A percentile compares a stretch with the other conserved stretches of the same genome.
phyloP scores from a whole-genome alignment of 2,888 invertebrate species.

The Caenorhabditis uteleia region DNA sequence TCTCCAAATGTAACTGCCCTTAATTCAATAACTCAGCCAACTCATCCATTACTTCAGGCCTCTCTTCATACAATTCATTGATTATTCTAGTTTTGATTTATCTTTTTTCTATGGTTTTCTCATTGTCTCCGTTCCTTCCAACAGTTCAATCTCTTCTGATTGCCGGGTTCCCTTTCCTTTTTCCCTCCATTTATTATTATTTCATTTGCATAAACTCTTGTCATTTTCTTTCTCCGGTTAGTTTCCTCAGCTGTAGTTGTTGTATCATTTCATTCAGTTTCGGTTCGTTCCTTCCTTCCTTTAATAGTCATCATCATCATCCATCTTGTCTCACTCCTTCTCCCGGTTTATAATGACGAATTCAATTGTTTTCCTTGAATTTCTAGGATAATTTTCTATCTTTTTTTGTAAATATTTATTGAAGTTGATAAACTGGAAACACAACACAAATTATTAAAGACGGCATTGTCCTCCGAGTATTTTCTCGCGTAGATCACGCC shows the following conservation, averaged over 20 bases:
- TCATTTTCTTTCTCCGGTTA: no score
- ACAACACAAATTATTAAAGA: conserved; percentile 2
- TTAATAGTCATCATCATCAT: no score
- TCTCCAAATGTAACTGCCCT: not conserved
- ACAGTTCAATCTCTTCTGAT: conserved; percentile 28
- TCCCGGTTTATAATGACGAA: no score
- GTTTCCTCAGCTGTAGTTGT: no score
- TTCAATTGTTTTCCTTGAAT: no score
- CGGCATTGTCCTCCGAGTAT: conserved; percentile 35
- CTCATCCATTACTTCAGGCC: conserved; percentile 30
- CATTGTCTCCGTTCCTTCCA: not conserved
- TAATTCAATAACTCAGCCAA: conserved; percentile 1
- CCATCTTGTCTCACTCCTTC: no score
- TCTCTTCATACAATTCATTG: conserved; percentile 31
- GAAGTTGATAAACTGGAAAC: no score
- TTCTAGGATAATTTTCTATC: no score
- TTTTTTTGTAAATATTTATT: no score
- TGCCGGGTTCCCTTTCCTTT: conserved; percentile 14
- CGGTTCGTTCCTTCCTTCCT: no score
- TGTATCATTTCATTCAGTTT: no score
- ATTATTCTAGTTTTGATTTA: conserved; percentile 10
- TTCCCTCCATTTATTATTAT: conserved; percentile 5
- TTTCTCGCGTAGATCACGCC: conserved; percentile 38
- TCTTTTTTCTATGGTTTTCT: not conserved
- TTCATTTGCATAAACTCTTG: not conserved